phyloP scores from a whole-genome alignment of 2,113 vertebrate species.

The Vidua macroura region DNA sequence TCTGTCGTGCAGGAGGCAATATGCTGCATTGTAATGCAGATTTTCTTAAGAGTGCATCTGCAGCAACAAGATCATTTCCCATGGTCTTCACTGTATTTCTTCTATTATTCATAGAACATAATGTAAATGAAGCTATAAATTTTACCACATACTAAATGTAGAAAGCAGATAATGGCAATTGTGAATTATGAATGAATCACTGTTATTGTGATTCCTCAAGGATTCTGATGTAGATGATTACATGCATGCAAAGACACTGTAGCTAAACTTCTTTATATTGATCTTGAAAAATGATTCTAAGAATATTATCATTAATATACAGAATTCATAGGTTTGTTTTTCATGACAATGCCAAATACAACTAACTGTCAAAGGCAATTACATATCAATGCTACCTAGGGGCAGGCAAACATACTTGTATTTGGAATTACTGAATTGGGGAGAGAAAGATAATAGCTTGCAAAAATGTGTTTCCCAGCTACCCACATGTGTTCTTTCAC shows the following conservation, averaged over 20 bases:
- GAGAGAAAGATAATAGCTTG: neutral
- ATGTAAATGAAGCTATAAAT: conserved; percentile 87
- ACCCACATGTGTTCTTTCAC: conserved; percentile 54
- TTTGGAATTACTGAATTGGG: conserved; percentile 28
- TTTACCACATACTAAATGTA: conserved; percentile 76
- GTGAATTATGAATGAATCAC: conserved; percentile 87
- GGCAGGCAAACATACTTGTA: conserved; percentile 3
- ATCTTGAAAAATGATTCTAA: conserved; percentile 59
- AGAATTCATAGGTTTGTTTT: conserved; percentile 47
- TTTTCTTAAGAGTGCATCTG: conserved; percentile 67
- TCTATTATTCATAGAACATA: conserved; percentile 85
- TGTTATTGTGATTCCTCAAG: conserved; percentile 82
- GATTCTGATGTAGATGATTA: conserved; percentile 78
- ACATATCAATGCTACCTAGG: conserved; percentile 31
- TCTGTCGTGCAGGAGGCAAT: conserved; percentile 9
- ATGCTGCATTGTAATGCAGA: conserved; percentile 73
- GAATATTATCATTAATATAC: conserved; percentile 63
- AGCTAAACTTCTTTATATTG: conserved; percentile 63
- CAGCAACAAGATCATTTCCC: conserved; percentile 72
- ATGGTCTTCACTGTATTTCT: conserved; percentile 79
- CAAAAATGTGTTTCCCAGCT: conserved; percentile 37
- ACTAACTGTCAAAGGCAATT: conserved; percentile 30
- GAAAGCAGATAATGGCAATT: conserved; percentile 82
- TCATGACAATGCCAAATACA: conserved; percentile 48
- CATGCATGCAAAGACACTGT: conserved; percentile 68